Percentiles rank a stretch among this genome's conserved stretches.
phyloP scores from a whole-genome alignment of 2,797 vertebrate genomes.

The Emydoidea blandingii region DNA sequence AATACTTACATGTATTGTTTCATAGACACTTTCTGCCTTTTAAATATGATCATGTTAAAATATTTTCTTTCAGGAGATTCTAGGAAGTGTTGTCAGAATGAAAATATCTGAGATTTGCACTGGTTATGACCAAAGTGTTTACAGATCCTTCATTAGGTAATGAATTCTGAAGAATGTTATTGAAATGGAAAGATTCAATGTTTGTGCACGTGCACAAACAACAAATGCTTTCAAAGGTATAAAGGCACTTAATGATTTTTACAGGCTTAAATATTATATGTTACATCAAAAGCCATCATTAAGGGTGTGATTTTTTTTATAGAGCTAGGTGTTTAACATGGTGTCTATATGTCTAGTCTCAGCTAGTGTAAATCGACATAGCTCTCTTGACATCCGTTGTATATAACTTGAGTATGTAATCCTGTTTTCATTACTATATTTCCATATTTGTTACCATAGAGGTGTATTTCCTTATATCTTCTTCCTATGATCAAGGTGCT shows the following conservation, averaged over 20 bases:
- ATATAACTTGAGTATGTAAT: not conserved
- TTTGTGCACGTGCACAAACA: not conserved
- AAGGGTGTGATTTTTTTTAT: not conserved
- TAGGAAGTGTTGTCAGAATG: not conserved
- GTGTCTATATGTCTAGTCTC: not conserved
- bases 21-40: not conserved
- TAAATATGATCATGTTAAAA: not conserved
- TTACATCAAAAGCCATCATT: not conserved
- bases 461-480: not conserved
- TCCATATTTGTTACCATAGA: not conserved
- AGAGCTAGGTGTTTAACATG: not conserved
- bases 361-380: not conserved
- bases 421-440: not conserved
- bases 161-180: not conserved
- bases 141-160: not conserved
- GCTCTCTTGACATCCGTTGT: not conserved
- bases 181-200: not conserved
- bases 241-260: not conserved
- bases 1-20: not conserved
- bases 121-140: not conserved
- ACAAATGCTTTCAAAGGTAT: not conserved
- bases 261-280: not conserved
- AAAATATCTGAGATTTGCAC: not conserved
- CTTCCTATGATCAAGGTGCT: not conserved
- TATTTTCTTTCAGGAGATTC: not conserved